phyloP scores from a whole-genome alignment of 2,113 vertebrate genomes.

The Siniperca knerii region DNA sequence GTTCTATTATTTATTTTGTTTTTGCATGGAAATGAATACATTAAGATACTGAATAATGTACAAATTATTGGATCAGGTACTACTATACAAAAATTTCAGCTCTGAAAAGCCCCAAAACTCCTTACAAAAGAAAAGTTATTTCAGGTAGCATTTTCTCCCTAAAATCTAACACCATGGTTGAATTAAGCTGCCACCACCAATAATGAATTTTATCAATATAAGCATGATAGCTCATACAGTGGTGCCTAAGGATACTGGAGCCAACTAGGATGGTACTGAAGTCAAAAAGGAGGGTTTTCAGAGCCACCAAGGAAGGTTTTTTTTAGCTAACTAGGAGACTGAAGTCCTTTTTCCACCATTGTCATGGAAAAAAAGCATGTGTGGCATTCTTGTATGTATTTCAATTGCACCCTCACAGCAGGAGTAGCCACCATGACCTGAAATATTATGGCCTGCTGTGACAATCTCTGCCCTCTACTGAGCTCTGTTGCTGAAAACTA shows the following conservation, averaged over 20 bases:
- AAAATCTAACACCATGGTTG: not conserved
- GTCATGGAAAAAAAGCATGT: not conserved
- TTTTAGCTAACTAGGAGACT: not conserved
- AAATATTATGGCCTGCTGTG: conserved; percentile 22
- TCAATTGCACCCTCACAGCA: conserved; percentile 5
- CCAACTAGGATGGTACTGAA: not conserved
- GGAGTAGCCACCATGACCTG: conserved; percentile 33
- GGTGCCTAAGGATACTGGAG: not conserved
- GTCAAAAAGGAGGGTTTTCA: not conserved
- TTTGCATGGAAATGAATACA: not conserved
- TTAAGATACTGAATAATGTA: not conserved
- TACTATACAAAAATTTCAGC: not conserved
- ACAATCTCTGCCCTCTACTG: conserved; percentile 36
- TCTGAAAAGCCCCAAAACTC: not conserved
- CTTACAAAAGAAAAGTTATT: not conserved
- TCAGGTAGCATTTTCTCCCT: not conserved
- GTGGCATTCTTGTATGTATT: conserved; percentile 7
- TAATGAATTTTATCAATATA: not conserved
- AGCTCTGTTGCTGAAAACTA: conserved; percentile 18
- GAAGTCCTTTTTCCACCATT: conserved; percentile 1
- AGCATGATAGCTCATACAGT: not conserved
- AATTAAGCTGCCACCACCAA: not conserved
- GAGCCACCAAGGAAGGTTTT: not conserved
- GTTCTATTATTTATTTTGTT: not conserved
- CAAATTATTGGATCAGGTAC: not conserved